phyloP scores from a whole-genome alignment of 2,888 invertebrate species.

The Pyrocoelia pectoralis region DNA sequence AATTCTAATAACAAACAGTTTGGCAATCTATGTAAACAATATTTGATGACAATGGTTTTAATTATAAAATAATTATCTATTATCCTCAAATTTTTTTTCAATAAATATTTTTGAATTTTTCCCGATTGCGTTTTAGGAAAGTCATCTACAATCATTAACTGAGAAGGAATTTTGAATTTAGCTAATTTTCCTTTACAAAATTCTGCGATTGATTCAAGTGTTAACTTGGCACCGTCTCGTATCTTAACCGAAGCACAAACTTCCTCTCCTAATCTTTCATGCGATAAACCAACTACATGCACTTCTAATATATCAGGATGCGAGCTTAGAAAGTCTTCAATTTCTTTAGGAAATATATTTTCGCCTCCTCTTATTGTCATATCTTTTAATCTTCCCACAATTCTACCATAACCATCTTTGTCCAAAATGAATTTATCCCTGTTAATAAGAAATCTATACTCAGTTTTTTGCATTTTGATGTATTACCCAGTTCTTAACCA shows the following conservation, averaged over 20 bases:
- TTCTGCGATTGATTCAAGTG: slow-evolving; percentile 66
- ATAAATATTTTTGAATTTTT: slow-evolving; percentile 85
- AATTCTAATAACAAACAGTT: too few relatives aligned
- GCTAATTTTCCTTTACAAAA: slow-evolving; percentile 76
- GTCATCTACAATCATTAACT: slow-evolving; percentile 70
- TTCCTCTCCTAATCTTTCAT: slow-evolving; percentile 81
- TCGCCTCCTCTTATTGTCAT: slow-evolving; percentile 84
- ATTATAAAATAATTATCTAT: too few relatives aligned
- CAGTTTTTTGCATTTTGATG: too few relatives aligned
- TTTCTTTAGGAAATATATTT: slow-evolving; percentile 84
- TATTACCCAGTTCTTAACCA: slow-evolving; percentile 87
- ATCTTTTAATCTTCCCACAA: slow-evolving; percentile 80
- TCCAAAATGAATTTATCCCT: slow-evolving; percentile 76
- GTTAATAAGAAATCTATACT: too few relatives aligned
- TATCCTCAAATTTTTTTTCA: too few relatives aligned
- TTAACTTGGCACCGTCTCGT: slow-evolving; percentile 63
- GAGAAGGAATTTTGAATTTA: slow-evolving; percentile 82
- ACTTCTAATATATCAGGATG: slow-evolving; percentile 78
- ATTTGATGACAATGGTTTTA: too few relatives aligned
- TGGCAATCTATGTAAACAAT: too few relatives aligned
- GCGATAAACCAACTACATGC: slow-evolving; percentile 76
- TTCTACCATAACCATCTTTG: slow-evolving; percentile 73
- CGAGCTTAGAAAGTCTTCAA: slow-evolving; percentile 76
- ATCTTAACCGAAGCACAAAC: slow-evolving; percentile 73
- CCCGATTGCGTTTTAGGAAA: slow-evolving; percentile 87